phyloP scores from a whole-genome alignment of 2,113 vertebrate genomes.

The Sinocyclocheilus anshuiensis region DNA sequence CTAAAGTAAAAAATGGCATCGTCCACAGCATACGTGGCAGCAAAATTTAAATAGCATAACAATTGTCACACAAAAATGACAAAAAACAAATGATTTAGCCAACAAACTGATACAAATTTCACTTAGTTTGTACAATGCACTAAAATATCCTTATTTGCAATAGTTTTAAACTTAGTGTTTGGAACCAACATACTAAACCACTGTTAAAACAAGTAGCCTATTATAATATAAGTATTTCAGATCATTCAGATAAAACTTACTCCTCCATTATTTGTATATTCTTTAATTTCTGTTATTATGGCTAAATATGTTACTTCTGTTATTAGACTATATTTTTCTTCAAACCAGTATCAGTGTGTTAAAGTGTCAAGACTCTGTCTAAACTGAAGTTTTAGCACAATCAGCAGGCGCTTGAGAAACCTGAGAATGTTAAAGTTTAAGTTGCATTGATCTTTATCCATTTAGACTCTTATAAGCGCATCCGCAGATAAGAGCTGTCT shows the following conservation, averaged over 20 bases:
- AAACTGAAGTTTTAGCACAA: neutral
- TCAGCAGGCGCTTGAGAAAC: neutral
- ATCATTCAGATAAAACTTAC: neutral
- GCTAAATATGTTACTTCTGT: neutral
- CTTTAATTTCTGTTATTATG: neutral
- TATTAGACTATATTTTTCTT: neutral
- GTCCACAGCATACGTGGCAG: neutral
- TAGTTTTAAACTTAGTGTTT: neutral
- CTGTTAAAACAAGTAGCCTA: neutral
- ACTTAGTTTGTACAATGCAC: neutral
- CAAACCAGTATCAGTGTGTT: neutral
- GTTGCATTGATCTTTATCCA: conserved; percentile 52
- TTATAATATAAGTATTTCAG: neutral
- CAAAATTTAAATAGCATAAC: neutral
- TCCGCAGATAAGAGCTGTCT: conserved; percentile 1
- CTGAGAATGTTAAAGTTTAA: conserved; percentile 11
- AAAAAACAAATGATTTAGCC: neutral
- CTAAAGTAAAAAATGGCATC: neutral
- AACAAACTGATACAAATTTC: neutral
- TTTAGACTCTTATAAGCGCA: conserved; percentile 52
- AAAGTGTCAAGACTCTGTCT: neutral
- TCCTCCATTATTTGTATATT: neutral
- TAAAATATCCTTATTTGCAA: neutral
- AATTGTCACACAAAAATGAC: neutral
- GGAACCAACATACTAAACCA: neutral